Evolutionary conservation across 2,113 vertebrate genomes (phyloP).

Genomic region (Rhinoderma darwinii): DNA sequence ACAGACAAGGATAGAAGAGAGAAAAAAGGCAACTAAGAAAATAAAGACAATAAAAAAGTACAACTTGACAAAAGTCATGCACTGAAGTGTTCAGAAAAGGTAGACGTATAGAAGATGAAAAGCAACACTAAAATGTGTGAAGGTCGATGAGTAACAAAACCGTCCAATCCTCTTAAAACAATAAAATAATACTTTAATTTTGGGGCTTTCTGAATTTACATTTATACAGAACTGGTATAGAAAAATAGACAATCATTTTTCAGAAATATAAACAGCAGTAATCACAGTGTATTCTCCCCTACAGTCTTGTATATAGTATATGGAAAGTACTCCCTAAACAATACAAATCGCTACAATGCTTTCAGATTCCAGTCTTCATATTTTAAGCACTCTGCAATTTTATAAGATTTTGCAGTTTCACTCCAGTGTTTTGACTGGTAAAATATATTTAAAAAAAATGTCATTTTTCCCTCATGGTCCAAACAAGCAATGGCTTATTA

Average conservation of each 20-base stretch:
- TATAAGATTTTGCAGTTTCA: background rate
- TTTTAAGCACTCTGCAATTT: background rate
- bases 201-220: conserved; percentile 71
- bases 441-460: background rate
- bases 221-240: conserved; percentile 78
- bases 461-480: conserved; percentile 28
- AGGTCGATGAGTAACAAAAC: background rate
- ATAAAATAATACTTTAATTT: conserved; percentile 69
- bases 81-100: background rate
- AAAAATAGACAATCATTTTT: conserved; percentile 83
- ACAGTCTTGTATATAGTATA: conserved; percentile 25
- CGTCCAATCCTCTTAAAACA: conserved; percentile 51
- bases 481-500: background rate
- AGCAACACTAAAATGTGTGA: background rate
- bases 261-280: conserved; percentile 76
- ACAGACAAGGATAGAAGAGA: conserved; percentile 77
- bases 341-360: background rate
- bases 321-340: conserved; percentile 13
- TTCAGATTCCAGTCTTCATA: conserved; percentile 17
- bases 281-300: conserved; percentile 52
- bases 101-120: background rate
- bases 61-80: conserved; percentile 11
- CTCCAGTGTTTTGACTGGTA: conserved; percentile 49
- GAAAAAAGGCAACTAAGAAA: conserved; percentile 76
- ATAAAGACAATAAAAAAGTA: conserved; percentile 64